Percentiles rank a stretch among this genome's conserved stretches.
These are phyloP conservation scores for Drosophila suzukii DNA, from an alignment of 1,140 invertebrate species.

Conservation along the genomic window DNA sequence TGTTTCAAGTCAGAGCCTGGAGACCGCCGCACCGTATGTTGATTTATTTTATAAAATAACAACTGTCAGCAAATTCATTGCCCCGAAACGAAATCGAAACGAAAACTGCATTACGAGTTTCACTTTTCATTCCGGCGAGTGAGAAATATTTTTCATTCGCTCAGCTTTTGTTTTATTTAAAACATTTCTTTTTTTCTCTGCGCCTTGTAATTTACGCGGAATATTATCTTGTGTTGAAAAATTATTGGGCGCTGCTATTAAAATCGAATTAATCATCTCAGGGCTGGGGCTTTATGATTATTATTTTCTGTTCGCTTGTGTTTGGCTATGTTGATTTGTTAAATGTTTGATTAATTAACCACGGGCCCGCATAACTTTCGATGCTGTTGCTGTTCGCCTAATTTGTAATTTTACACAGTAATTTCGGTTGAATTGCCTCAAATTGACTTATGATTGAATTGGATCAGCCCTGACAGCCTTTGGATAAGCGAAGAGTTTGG, in stretches of 20 bases:
- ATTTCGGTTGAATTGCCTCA: constrained; percentile 63
- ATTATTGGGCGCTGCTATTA: constrained; percentile 65
- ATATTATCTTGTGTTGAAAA: constrained; percentile 51
- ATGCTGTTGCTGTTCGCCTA: constrained; percentile 51
- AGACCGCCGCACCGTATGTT: constrained; percentile 53
- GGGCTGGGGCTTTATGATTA: constrained; percentile 11
- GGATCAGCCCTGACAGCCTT: constrained; percentile 62
- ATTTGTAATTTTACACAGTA: constrained; percentile 79
- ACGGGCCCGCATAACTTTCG: constrained; percentile 62
- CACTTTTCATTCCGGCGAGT: constrained; percentile 68
- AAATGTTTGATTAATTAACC: constrained; percentile 77
- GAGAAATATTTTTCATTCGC: constrained; percentile 7
- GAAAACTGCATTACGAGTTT: constrained; percentile 73
- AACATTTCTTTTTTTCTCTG: constrained; percentile 11
- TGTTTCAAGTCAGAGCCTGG: constrained; percentile 54
- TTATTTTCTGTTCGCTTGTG: constrained; percentile 11
- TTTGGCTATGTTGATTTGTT: constrained; percentile 71
- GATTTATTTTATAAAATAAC: constrained; percentile 80
- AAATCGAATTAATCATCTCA: constrained; percentile 72
- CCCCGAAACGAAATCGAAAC: constrained; percentile 57
- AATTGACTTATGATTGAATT: constrained; percentile 69
- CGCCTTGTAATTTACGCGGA: constrained; percentile 35
- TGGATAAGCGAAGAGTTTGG: constrained; percentile 45
- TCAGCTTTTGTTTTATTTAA: constrained; percentile 25
- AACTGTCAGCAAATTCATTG: constrained; percentile 82